Conservation (phyloP, 2,888 invertebrate species). For the Sinelater perroti region DNA sequence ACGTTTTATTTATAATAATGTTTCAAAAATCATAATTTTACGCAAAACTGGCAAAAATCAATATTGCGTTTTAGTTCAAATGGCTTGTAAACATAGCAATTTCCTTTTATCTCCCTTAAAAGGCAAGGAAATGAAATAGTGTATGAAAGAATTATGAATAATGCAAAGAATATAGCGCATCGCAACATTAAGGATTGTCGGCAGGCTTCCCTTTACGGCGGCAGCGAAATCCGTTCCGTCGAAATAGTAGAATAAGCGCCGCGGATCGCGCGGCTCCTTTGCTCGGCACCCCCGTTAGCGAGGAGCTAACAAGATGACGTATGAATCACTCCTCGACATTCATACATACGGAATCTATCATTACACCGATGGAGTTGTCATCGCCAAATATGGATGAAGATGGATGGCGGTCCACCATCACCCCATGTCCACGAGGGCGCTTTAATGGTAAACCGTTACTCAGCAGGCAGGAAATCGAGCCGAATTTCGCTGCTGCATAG, state of each 20-base stretch:
- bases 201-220: conserved; percentile 15
- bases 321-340: conserved; percentile 27
- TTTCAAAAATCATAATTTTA: too few species aligned
- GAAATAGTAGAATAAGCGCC: background rate
- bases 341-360: conserved; percentile 27
- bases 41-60: too few species aligned
- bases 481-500: too few species aligned
- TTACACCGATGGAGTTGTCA: conserved; percentile 34
- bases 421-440: too few species aligned
- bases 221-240: conserved; percentile 7
- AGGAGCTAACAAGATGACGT: conserved; percentile 7
- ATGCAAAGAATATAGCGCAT: conserved; percentile 27
- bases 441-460: too few species aligned
- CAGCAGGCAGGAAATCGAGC: too few species aligned
- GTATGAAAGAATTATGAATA: conserved; percentile 36
- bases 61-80: too few species aligned
- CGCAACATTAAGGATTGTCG: conserved; percentile 20
- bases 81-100: conserved; percentile 38
- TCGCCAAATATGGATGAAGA: conserved; percentile 35
- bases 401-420: conserved; percentile 23
- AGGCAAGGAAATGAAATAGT: conserved; percentile 34
- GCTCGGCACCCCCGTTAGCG: background rate
- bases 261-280: background rate
- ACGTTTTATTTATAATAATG: too few species aligned
- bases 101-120: conserved; percentile 32